These are phyloP conservation scores for Parthenolecanium corni DNA, from an alignment of 2,888 invertebrate species.

Conservation along the genomic window DNA sequence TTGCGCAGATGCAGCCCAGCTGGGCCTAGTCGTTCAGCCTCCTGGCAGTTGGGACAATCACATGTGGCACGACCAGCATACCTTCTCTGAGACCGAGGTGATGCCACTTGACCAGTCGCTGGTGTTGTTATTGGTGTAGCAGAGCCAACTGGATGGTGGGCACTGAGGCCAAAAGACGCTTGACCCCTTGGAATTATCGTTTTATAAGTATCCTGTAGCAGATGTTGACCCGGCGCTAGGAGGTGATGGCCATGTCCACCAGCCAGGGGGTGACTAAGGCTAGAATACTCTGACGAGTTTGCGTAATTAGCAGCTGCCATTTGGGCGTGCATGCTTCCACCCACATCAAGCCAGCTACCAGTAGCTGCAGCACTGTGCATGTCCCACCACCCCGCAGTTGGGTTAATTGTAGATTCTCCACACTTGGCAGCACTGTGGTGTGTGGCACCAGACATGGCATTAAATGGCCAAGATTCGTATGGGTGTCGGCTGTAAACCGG, in stretches of 20 bases:
- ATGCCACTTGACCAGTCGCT: constrained; percentile 59
- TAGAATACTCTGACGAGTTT: constrained; percentile 51
- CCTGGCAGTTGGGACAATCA: constrained; percentile 98
- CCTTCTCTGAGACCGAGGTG: constrained; percentile 78
- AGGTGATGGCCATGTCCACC: constrained; percentile 65
- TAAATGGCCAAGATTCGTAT: constrained; percentile 93
- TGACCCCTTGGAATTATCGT: constrained; percentile 78
- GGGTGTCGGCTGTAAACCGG: constrained; percentile 80
- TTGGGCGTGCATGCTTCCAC: constrained; percentile 62
- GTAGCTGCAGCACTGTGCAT: constrained; percentile 61
- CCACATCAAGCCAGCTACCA: constrained; percentile 79
- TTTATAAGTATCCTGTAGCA: constrained; percentile 90
- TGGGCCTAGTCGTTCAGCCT: constrained; percentile 87
- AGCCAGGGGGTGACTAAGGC: constrained; percentile 65
- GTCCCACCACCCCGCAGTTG: constrained; percentile 71
- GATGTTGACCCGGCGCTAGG: constrained; percentile 71
- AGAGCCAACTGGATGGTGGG: constrained; percentile 47
- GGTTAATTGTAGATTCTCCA: constrained; percentile 60
- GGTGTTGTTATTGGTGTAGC: constrained; percentile 44
- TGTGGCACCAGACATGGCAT: constrained; percentile 66
- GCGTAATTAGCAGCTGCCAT: constrained; percentile 75
- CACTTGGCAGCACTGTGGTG: constrained; percentile 65
- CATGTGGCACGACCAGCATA: constrained; percentile 95
- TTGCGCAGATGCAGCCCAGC: constrained; percentile 84
- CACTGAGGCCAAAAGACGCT: constrained; percentile 59